These are phyloP conservation scores for Mycalesis mineus DNA, from an alignment of 2,888 invertebrate genomes.

Conservation along the genomic window DNA sequence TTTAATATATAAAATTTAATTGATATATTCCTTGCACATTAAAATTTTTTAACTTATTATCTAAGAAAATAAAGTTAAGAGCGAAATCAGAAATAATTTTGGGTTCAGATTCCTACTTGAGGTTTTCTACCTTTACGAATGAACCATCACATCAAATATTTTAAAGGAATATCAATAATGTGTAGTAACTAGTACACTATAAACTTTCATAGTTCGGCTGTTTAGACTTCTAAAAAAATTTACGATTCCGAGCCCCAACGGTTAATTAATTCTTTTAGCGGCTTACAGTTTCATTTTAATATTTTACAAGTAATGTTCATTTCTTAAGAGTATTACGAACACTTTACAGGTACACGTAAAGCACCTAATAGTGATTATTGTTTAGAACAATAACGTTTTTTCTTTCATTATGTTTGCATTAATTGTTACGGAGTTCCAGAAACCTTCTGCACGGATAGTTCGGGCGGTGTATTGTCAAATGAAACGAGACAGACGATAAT, in stretches of 20 bases:
- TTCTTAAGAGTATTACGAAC: background rate
- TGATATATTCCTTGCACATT: too few relatives aligned
- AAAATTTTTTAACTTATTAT: too few relatives aligned
- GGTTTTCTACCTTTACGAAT: too few relatives aligned
- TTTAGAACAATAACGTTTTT: slow-evolving; percentile 24
- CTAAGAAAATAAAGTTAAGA: too few relatives aligned
- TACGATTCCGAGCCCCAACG: background rate
- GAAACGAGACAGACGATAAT: slow-evolving; percentile 62
- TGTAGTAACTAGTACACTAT: too few relatives aligned
- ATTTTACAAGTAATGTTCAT: background rate
- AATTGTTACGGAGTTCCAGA: slow-evolving; percentile 42
- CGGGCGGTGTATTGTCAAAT: slow-evolving; percentile 56
- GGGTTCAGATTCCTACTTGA: too few relatives aligned
- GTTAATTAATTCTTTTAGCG: background rate
- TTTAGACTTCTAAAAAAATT: background rate
- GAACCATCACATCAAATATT: too few relatives aligned
- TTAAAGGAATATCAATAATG: too few relatives aligned
- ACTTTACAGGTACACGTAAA: slow-evolving; percentile 10
- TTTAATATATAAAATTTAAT: too few relatives aligned
- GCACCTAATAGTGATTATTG: slow-evolving; percentile 15
- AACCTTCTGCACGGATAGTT: slow-evolving; percentile 39
- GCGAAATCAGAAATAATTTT: too few relatives aligned
- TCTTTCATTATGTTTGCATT: slow-evolving; percentile 16
- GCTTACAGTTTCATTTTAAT: background rate
- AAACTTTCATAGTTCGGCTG: background rate